Conservation (phyloP, 2,113 vertebrate species). For the Cryptoleucopteryx plumbea region DNA sequence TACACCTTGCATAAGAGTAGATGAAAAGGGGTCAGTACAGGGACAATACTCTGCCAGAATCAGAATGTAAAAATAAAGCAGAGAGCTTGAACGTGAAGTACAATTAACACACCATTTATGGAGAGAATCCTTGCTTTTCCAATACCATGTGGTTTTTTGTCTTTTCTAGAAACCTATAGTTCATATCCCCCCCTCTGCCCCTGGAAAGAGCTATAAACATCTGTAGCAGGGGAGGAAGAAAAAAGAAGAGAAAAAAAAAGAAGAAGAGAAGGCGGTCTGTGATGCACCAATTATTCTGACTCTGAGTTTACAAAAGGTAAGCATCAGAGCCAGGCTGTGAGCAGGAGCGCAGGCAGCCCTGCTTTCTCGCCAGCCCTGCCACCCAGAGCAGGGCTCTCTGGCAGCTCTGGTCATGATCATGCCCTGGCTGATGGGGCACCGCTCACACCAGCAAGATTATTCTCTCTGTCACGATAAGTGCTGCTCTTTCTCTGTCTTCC, state of each 20-base stretch:
- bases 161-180: neutral
- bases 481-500: neutral
- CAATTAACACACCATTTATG: neutral
- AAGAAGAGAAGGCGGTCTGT: neutral
- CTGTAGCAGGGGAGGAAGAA: neutral
- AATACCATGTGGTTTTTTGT: accelerated
- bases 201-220: neutral
- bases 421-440: constrained; percentile 18
- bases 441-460: constrained; percentile 41
- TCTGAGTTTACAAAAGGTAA: neutral
- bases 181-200: neutral
- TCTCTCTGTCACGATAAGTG: neutral
- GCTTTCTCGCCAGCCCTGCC: neutral
- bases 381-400: neutral
- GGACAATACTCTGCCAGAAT: neutral
- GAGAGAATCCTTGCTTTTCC: neutral
- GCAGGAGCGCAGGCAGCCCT: neutral
- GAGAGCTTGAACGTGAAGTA: neutral
- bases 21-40: neutral
- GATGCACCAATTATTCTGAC: neutral
- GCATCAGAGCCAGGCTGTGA: neutral
- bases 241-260: too few relatives aligned
- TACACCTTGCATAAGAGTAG: constrained; percentile 29
- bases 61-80: neutral
- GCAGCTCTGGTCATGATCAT: neutral